Conservation (phyloP, 2,113 vertebrate species). For the Phyllostomus hastatus region DNA sequence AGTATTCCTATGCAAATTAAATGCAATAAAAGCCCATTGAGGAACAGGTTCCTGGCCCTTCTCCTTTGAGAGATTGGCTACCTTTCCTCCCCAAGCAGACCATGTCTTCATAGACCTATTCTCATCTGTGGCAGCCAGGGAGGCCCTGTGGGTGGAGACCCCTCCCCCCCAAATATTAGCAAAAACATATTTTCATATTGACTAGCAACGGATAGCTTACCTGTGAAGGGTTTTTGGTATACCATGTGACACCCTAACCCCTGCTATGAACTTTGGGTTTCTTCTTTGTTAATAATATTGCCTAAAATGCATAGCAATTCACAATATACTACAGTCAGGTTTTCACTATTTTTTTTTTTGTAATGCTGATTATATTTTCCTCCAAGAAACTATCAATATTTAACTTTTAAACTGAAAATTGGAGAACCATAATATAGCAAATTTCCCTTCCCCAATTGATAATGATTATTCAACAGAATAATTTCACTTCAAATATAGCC, state of each 20-base stretch:
- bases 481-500: conserved; percentile 20
- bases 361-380: neutral
- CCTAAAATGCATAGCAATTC: conserved; percentile 12
- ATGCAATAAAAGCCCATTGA: too few relatives aligned
- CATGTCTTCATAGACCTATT: too few relatives aligned
- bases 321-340: neutral
- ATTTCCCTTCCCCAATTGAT: neutral
- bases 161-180: neutral
- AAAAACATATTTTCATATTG: neutral
- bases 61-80: too few relatives aligned
- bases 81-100: too few relatives aligned
- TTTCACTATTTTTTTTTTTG: neutral
- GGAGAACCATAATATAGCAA: neutral
- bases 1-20: too few relatives aligned
- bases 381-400: conserved; percentile 22
- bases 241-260: neutral
- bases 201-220: neutral
- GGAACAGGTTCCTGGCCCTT: too few relatives aligned
- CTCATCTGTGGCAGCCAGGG: too few relatives aligned
- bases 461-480: conserved; percentile 28
- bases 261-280: neutral
- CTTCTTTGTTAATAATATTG: neutral
- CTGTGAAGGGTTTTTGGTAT: neutral
- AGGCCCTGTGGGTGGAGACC: too few relatives aligned
- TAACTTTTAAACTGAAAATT: conserved; percentile 42